These are phyloP conservation scores for Erannis defoliaria DNA, from an alignment of 2,888 invertebrate species.

Conservation along the genomic window DNA sequence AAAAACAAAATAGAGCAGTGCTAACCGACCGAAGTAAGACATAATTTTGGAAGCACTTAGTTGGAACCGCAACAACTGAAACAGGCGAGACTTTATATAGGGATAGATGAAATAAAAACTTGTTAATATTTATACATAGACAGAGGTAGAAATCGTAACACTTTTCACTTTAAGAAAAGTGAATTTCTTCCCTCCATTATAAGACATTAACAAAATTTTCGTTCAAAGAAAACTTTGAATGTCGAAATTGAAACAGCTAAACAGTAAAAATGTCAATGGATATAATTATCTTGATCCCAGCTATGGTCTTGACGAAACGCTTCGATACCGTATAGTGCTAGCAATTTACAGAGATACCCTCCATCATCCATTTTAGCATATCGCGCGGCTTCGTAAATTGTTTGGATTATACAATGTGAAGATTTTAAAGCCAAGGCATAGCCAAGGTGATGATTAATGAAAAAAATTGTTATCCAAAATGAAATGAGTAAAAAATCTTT, in stretches of 20 bases:
- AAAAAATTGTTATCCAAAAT: slow-evolving; percentile 16
- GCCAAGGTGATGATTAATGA: slow-evolving; percentile 4
- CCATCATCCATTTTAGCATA: not conserved
- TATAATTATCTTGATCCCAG: not conserved
- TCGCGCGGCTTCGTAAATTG: not conserved
- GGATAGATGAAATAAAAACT: slow-evolving; percentile 27
- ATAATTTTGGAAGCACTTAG: too few species aligned
- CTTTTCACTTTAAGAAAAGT: slow-evolving; percentile 78
- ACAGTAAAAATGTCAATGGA: slow-evolving; percentile 15
- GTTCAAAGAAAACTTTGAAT: slow-evolving; percentile 76
- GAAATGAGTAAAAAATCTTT: slow-evolving; percentile 38
- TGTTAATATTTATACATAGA: slow-evolving; percentile 31
- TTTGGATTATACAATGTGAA: not conserved
- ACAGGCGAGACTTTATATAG: too few species aligned
- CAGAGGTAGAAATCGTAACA: slow-evolving; percentile 64
- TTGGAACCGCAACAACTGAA: too few species aligned
- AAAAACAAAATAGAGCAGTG: too few species aligned
- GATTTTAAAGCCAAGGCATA: not conserved
- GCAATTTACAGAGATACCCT: not conserved
- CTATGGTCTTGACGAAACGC: not conserved
- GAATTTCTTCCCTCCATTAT: slow-evolving; percentile 62
- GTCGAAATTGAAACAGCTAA: slow-evolving; percentile 49
- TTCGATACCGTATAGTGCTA: not conserved
- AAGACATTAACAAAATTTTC: slow-evolving; percentile 79
- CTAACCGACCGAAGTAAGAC: too few species aligned